A percentile compares a stretch with the other conserved stretches of the same genome.
Evolutionary conservation across 1,140 invertebrate species (phyloP).

Genomic region (Pogonognathellus flavescens): DNA sequence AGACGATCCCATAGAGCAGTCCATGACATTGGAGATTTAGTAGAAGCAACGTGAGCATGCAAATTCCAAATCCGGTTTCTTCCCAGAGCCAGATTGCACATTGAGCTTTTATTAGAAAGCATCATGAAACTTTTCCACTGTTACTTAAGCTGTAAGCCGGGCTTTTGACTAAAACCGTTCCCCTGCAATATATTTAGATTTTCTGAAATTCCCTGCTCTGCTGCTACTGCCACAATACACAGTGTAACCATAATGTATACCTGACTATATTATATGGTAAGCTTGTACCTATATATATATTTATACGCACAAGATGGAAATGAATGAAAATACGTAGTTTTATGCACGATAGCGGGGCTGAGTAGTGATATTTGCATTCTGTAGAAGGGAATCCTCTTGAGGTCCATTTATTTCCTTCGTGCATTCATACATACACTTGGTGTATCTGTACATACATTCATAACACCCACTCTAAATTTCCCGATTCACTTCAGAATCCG

Average conservation of each 20-base stretch:
- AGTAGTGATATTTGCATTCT: constrained; percentile 36
- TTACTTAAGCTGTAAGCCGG: constrained; percentile 45
- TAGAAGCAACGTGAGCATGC: constrained; percentile 35
- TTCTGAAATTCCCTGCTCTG: background rate
- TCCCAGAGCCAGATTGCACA: constrained; percentile 49
- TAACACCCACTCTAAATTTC: background rate
- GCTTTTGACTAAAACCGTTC: constrained; percentile 38
- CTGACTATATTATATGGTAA: too few species aligned
- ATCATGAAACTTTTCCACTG: constrained; percentile 42
- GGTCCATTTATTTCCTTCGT: constrained; percentile 44
- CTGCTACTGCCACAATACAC: background rate
- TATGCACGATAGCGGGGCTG: background rate
- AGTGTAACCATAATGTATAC: background rate
- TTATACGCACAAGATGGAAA: background rate
- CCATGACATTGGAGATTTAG: constrained; percentile 14
- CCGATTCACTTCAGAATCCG: constrained; percentile 19
- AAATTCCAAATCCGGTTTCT: constrained; percentile 44
- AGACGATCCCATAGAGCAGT: background rate
- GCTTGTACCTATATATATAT: too few species aligned
- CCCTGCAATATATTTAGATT: background rate
- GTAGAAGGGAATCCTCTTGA: constrained; percentile 39
- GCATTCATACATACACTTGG: constrained; percentile 27
- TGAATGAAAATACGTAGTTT: constrained; percentile 5
- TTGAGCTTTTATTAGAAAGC: constrained; percentile 50
- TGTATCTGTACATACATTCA: background rate